Evolutionary conservation across 2,888 invertebrate species (phyloP), one percentile per base, ranked within the genome.

Genomic region (Agrochola macilenta): DNA sequence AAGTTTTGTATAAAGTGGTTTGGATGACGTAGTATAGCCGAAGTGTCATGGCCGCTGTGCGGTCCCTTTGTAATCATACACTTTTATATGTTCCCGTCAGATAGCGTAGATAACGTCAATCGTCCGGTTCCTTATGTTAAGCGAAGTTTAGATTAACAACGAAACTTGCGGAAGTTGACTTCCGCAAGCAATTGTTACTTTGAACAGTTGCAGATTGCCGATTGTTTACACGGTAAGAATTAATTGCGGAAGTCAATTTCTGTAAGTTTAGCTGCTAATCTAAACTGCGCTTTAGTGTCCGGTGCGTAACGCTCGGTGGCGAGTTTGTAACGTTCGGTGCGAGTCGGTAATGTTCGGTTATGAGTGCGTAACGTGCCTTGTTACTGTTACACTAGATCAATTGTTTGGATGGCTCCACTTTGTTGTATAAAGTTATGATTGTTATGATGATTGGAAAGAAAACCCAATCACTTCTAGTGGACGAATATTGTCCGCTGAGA

Each of bases 1-100:
- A 80, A 89, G 86, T 88, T 92, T 93, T 94, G 91, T 94, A 92
- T 89, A 90, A 92, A 91, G 82, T 83, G 74, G 76, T 88, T 87
- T 87, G 89, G 88, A 89, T 85, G 87, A 83, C 85, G 87, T 89
- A 88, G 88, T 87, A 80, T 88, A 88, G 86, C 86, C 75, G 78
- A 81, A 75, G 82, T 83, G 85, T 88, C 81, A 81, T 84, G 88
- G 88, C 88, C 89, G 90, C 88, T 84, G 86, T 87, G 89, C 89
- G 90, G 89, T 88, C 89, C 78, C 74, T 84, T 76, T 84, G 80
- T 83, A 82, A 74, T 74, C 83, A 77, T 84, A 82, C 78, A 72
- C 64, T 78, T 86, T 79, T 79, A 83, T 85, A 83, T 84, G 73
- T 81, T 84, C 82, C 84, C 82, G 52, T 79, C 84, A 82, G 68